phyloP scores from a whole-genome alignment of 2,888 invertebrate species.

The Megastigmus dorsalis region DNA sequence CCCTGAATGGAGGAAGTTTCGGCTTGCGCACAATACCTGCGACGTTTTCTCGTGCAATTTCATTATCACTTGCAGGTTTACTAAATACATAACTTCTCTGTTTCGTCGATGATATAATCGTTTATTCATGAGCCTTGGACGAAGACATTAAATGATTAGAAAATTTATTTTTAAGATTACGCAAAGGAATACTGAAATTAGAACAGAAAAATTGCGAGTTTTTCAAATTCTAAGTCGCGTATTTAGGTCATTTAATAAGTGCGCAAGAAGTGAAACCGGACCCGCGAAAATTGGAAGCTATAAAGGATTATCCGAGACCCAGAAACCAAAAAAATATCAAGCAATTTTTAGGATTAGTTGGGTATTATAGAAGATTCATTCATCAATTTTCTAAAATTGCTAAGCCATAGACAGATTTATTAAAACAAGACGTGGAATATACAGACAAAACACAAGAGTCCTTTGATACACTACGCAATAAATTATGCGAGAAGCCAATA shows the following conservation, averaged over 20 bases:
- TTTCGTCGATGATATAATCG: not conserved
- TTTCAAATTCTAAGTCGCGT: not conserved
- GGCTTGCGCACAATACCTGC: not conserved
- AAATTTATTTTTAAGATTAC: too few species aligned
- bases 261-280: not conserved
- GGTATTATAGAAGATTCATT: not conserved
- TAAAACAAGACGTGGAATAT: too few species aligned
- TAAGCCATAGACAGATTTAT: too few species aligned
- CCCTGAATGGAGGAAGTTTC: not conserved
- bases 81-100: not conserved
- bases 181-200: too few species aligned
- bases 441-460: too few species aligned
- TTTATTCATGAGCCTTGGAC: not conserved
- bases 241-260: not conserved
- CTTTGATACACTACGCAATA: too few species aligned
- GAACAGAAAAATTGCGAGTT: not conserved
- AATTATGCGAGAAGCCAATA: not conserved
- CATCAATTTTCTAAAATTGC: constrained; percentile 1
- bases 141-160: too few species aligned
- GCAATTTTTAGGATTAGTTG: not conserved
- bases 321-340: not conserved
- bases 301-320: too few species aligned
- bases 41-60: not conserved
- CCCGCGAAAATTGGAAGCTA: too few species aligned
- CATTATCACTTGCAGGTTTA: not conserved